These are phyloP conservation scores for Pseudorasbora parva DNA, from an alignment of 2,113 vertebrate genomes.

Conservation along the genomic window DNA sequence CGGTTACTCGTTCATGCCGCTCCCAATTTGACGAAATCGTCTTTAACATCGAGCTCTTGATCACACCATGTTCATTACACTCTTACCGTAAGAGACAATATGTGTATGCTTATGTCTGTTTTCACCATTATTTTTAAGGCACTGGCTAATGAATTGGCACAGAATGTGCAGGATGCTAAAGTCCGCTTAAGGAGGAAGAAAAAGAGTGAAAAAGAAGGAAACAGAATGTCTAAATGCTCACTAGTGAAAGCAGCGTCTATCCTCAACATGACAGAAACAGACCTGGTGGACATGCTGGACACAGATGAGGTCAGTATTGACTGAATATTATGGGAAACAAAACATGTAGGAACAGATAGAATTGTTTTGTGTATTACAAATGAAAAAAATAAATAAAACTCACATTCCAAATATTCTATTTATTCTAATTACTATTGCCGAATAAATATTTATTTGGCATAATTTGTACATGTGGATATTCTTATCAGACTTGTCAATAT, in stretches of 20 bases:
- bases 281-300: conserved; percentile 87
- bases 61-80: background rate
- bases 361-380: background rate
- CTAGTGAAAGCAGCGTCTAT: conserved; percentile 89
- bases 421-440: background rate
- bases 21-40: conserved; percentile 24
- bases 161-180: conserved; percentile 79
- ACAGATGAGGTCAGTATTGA: conserved; percentile 79
- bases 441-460: background rate
- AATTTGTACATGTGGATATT: background rate
- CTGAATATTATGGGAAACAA: background rate
- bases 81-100: background rate
- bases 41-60: background rate
- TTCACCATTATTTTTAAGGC: conserved; percentile 75
- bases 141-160: conserved; percentile 82
- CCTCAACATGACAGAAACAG: conserved; percentile 87
- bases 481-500: background rate
- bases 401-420: background rate
- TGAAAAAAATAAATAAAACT: background rate
- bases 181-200: conserved; percentile 77
- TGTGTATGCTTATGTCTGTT: conserved; percentile 54
- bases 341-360: background rate
- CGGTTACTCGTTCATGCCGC: background rate
- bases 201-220: conserved; percentile 63
- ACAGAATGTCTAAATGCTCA: conserved; percentile 77